Evolutionary conservation across 2,113 vertebrate species (phyloP).

Genomic region (Zapornia atra): DNA sequence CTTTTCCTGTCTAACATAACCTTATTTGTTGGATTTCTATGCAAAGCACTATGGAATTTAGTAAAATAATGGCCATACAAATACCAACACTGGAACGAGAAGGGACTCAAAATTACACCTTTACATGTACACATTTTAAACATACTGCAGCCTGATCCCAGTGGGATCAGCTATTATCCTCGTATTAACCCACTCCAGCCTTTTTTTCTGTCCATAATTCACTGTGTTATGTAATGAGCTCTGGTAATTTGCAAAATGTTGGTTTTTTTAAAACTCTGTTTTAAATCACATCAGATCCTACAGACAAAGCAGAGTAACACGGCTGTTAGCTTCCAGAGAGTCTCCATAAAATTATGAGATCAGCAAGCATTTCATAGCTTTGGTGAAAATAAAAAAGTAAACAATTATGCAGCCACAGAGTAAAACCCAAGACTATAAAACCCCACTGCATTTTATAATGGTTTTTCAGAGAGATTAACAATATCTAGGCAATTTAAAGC

Average conservation of each 20-base stretch:
- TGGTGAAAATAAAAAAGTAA: slow-evolving; percentile 6
- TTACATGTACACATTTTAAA: neutral
- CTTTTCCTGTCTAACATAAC: neutral
- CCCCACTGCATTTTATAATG: neutral
- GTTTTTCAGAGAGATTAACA: slow-evolving; percentile 1
- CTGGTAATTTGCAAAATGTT: slow-evolving; percentile 24
- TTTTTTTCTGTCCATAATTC: slow-evolving; percentile 28
- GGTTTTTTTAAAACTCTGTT: slow-evolving; percentile 8
- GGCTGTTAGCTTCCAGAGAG: slow-evolving; percentile 36
- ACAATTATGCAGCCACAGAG: slow-evolving; percentile 12
- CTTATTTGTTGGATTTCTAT: neutral
- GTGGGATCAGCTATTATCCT: slow-evolving; percentile 8
- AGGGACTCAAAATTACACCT: neutral
- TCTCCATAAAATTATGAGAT: slow-evolving; percentile 38
- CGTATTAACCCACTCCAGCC: neutral
- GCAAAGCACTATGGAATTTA: neutral
- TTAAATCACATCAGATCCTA: slow-evolving; percentile 42
- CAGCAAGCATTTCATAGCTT: slow-evolving; percentile 14
- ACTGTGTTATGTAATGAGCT: slow-evolving; percentile 44
- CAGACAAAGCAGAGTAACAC: neutral
- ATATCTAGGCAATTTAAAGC: neutral
- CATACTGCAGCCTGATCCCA: neutral
- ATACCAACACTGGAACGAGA: neutral
- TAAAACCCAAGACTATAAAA: slow-evolving; percentile 25
- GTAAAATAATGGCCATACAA: neutral